Percentiles rank a stretch among this genome's conserved stretches.
Evolutionary conservation across 2,888 invertebrate species (phyloP).

Genomic region (Leucoptera coffeella): DNA sequence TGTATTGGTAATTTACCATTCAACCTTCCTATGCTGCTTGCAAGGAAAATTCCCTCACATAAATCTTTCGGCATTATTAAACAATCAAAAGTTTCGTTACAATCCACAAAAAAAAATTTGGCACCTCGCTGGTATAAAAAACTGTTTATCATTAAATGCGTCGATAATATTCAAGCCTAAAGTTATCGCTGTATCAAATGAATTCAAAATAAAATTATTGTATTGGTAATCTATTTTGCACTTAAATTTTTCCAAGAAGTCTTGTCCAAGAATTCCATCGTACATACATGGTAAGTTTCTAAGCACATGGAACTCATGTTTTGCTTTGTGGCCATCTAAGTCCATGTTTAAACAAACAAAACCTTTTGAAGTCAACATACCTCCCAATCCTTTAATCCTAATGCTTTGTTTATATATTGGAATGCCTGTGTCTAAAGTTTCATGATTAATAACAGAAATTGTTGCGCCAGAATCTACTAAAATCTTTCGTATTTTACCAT

Average conservation of each 20-base stretch:
- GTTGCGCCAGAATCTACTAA: conserved; percentile 6
- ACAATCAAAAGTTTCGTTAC: too few relatives aligned
- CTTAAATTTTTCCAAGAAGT: conserved; percentile 1
- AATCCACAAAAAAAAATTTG: too few relatives aligned
- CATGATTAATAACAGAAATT: conserved; percentile 6
- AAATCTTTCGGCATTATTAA: too few relatives aligned
- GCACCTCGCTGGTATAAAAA: too few relatives aligned
- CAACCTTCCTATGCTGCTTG: too few relatives aligned
- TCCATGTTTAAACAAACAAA: conserved; percentile 4
- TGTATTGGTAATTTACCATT: too few relatives aligned
- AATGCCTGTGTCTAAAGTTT: conserved; percentile 3
- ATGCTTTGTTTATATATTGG: conserved; percentile 6
- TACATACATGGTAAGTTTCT: background rate
- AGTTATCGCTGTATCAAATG: too few relatives aligned
- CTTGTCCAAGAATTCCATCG: conserved; percentile 1
- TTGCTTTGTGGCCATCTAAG: background rate
- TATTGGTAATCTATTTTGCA: background rate
- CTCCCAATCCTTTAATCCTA: conserved; percentile 6
- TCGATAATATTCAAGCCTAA: too few relatives aligned
- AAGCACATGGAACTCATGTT: conserved; percentile 5
- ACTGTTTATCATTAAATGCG: too few relatives aligned
- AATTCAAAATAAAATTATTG: too few relatives aligned
- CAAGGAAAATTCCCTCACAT: too few relatives aligned
- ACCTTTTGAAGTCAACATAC: conserved; percentile 4
- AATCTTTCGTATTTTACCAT: background rate